Percentiles rank a stretch among this genome's conserved stretches.
phyloP scores from a whole-genome alignment of 2,797 vertebrate genomes.

The Geranospiza caerulescens region DNA sequence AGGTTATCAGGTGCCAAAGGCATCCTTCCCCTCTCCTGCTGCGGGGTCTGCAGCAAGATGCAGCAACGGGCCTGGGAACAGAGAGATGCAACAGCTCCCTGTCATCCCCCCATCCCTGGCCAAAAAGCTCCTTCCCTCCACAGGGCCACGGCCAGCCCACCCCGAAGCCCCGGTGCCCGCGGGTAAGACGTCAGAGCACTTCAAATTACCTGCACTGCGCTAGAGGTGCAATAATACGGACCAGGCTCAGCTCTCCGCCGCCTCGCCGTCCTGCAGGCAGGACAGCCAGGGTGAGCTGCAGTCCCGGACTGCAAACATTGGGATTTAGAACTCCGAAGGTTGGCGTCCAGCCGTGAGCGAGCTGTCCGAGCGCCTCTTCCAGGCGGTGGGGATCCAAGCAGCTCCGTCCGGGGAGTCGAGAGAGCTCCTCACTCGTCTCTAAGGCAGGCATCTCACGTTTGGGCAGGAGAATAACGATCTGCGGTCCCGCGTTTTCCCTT shows the following conservation, averaged over 20 bases:
- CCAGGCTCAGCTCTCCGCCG: neutral
- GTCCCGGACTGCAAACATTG: neutral
- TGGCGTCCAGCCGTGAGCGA: accelerated
- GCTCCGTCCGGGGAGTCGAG: accelerated
- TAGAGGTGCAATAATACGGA: neutral
- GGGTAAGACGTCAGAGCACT: neutral
- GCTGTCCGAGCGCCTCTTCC: neutral
- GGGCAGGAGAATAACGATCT: neutral
- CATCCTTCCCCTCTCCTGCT: neutral
- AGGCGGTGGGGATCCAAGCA: neutral
- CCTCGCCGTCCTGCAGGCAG: neutral
- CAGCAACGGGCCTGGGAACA: accelerated
- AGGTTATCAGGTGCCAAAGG: neutral
- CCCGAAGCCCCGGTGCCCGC: neutral
- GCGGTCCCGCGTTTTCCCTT: neutral
- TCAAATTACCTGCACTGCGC: neutral
- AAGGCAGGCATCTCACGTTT: neutral
- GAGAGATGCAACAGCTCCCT: neutral
- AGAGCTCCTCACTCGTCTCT: neutral
- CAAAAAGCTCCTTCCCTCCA: neutral
- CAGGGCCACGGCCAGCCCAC: too few relatives aligned
- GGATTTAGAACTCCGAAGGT: neutral
- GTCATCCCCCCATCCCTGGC: neutral
- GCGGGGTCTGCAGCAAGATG: neutral
- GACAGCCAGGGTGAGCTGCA: neutral